These are phyloP conservation scores for Sisyra terminalis DNA, from an alignment of 2,888 invertebrate species.

Conservation along the genomic window DNA sequence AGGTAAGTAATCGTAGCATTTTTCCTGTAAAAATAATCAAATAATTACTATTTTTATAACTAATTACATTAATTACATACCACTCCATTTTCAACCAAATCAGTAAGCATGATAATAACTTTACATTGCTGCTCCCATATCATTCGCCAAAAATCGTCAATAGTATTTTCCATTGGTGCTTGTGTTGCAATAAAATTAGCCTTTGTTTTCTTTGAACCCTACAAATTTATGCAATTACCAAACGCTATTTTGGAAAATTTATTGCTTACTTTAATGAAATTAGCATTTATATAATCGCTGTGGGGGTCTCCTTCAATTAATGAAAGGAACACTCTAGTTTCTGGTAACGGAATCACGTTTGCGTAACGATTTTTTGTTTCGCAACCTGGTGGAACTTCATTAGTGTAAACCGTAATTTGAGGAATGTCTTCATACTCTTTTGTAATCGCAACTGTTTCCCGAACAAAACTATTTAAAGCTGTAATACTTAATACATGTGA, in stretches of 20 bases:
- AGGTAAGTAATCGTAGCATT: conserved; percentile 82
- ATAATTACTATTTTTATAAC: conserved; percentile 1
- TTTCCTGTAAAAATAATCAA: conserved; percentile 40
- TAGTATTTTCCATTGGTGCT: conserved; percentile 71
- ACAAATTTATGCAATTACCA: conserved; percentile 14
- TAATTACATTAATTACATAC: conserved; percentile 30
- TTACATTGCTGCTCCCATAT: conserved; percentile 87
- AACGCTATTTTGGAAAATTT: neutral
- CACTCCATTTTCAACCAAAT: conserved; percentile 76
- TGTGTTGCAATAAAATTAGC: conserved; percentile 87
- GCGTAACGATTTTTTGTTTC: conserved; percentile 87
- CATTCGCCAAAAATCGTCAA: conserved; percentile 90
- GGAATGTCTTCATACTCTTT: conserved; percentile 74
- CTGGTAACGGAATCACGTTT: conserved; percentile 86
- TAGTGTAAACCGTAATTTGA: conserved; percentile 56
- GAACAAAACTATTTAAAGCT: conserved; percentile 56
- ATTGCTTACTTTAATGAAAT: conserved; percentile 67
- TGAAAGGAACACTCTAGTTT: conserved; percentile 67
- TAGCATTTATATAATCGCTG: conserved; percentile 87
- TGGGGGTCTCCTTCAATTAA: conserved; percentile 56
- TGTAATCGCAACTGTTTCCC: conserved; percentile 51
- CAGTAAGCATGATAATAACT: conserved; percentile 80
- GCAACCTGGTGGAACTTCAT: conserved; percentile 72
- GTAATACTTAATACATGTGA: conserved; percentile 64
- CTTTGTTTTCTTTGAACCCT: conserved; percentile 74